phyloP scores from a whole-genome alignment of 2,888 invertebrate genomes.

The Subacronicta megacephala region DNA sequence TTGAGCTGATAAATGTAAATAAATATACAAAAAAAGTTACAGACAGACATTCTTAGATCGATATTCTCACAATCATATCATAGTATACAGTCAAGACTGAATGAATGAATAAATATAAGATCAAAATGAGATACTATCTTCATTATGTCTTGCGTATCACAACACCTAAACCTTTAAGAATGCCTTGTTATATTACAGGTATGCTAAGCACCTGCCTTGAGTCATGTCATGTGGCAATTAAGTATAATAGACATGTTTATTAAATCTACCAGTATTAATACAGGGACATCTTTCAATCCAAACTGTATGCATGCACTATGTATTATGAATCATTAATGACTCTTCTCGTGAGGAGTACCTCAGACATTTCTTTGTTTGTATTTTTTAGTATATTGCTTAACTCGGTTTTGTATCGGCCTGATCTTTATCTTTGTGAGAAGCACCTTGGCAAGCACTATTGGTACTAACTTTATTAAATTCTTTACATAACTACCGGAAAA shows the following conservation, averaged over 20 bases:
- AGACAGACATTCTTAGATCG: too few species aligned
- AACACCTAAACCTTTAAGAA: constrained; percentile 35
- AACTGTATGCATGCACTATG: constrained; percentile 3
- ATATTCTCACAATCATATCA: neutral
- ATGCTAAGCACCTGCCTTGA: constrained; percentile 50
- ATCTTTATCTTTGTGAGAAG: neutral
- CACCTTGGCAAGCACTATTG: too few species aligned
- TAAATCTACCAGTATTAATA: constrained; percentile 21
- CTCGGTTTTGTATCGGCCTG: neutral
- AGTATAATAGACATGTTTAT: constrained; percentile 36
- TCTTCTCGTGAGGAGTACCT: too few species aligned
- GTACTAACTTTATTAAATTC: neutral
- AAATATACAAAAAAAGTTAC: too few species aligned
- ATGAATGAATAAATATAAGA: constrained; percentile 26
- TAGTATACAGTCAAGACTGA: neutral
- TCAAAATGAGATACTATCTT: constrained; percentile 22
- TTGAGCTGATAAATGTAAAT: too few species aligned
- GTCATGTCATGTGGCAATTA: constrained; percentile 31
- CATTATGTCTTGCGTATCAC: constrained; percentile 7
- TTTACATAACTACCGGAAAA: neutral
- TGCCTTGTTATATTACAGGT: constrained; percentile 35
- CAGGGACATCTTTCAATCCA: constrained; percentile 18
- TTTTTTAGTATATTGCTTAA: neutral
- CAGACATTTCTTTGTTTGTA: neutral
- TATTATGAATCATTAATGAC: neutral